Percentiles rank a stretch among this genome's conserved stretches.
These are phyloP conservation scores for Zenarchopterus dispar DNA, from an alignment of 2,797 vertebrate species.

Conservation along the genomic window DNA sequence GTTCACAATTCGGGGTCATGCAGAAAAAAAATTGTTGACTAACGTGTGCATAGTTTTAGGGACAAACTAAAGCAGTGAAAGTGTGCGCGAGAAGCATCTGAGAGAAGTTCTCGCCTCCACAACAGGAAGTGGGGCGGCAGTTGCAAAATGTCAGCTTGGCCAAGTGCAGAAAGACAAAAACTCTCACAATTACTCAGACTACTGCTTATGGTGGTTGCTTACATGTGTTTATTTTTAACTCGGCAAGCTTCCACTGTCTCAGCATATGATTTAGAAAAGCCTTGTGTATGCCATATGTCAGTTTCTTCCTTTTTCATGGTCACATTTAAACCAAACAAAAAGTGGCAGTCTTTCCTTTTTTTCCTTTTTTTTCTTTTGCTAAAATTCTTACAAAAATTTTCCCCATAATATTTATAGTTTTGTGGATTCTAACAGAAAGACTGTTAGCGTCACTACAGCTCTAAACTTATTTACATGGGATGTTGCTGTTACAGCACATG, in stretches of 20 bases:
- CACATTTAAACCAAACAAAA: too few species aligned
- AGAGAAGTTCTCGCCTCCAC: constrained; percentile 43
- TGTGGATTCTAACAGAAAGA: too few species aligned
- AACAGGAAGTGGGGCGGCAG: constrained; percentile 73
- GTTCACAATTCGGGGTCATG: background rate
- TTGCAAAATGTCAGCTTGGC: constrained; percentile 71
- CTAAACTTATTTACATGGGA: too few species aligned
- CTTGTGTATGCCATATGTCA: background rate
- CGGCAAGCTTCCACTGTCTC: background rate
- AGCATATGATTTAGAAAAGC: background rate
- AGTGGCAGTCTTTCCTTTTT: too few species aligned
- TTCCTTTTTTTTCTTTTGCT: too few species aligned
- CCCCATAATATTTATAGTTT: too few species aligned
- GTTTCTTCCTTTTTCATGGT: too few species aligned
- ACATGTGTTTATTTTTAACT: background rate
- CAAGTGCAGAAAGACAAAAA: constrained; percentile 25
- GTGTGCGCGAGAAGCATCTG: constrained; percentile 29
- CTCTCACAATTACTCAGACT: constrained; percentile 29
- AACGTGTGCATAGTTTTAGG: constrained; percentile 16
- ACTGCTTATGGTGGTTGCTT: constrained; percentile 11
- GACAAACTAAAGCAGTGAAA: constrained; percentile 28
- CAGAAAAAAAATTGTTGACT: background rate
- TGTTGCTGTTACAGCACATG: too few species aligned
- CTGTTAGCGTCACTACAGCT: too few species aligned
- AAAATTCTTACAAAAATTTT: too few species aligned